A percentile compares a stretch with the other conserved stretches of the same genome.
Evolutionary conservation across 2,888 invertebrate species (phyloP).

Genomic region (Apocheima hispidaria): DNA sequence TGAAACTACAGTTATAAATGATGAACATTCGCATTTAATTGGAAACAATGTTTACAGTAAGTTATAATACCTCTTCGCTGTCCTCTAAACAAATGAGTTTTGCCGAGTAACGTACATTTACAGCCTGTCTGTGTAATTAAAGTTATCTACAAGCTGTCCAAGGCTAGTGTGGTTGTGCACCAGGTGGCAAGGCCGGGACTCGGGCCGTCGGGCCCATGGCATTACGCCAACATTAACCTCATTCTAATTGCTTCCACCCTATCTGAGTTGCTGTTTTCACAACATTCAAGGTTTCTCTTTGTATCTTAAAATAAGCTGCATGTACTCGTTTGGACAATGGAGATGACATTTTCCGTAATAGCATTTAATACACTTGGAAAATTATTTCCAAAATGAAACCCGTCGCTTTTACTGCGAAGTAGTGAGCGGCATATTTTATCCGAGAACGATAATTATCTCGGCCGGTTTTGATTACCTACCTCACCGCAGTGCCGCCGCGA

Average conservation of each 20-base stretch:
- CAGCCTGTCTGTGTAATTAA: slow-evolving; percentile 37
- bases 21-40: neutral
- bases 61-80: neutral
- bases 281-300: slow-evolving; percentile 6
- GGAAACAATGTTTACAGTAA: neutral
- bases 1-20: neutral
- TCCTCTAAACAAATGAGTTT: neutral
- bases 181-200: slow-evolving; percentile 52
- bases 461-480: slow-evolving; percentile 12
- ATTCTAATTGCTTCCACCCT: slow-evolving; percentile 22
- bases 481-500: slow-evolving; percentile 13
- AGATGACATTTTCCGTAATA: slow-evolving; percentile 11
- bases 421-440: slow-evolving; percentile 18
- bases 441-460: slow-evolving; percentile 21
- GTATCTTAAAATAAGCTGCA: neutral
- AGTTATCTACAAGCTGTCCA: slow-evolving; percentile 49
- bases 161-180: slow-evolving; percentile 59
- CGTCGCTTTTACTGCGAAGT: slow-evolving; percentile 28
- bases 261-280: neutral
- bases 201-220: slow-evolving; percentile 50
- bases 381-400: slow-evolving; percentile 33
- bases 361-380: slow-evolving; percentile 22
- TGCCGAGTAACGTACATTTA: slow-evolving; percentile 7
- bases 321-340: neutral
- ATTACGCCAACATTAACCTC: slow-evolving; percentile 49